A percentile compares a stretch with the other conserved stretches of the same genome.
Evolutionary conservation across 2,797 vertebrate genomes (phyloP).

Genomic region (Allobates femoralis): DNA sequence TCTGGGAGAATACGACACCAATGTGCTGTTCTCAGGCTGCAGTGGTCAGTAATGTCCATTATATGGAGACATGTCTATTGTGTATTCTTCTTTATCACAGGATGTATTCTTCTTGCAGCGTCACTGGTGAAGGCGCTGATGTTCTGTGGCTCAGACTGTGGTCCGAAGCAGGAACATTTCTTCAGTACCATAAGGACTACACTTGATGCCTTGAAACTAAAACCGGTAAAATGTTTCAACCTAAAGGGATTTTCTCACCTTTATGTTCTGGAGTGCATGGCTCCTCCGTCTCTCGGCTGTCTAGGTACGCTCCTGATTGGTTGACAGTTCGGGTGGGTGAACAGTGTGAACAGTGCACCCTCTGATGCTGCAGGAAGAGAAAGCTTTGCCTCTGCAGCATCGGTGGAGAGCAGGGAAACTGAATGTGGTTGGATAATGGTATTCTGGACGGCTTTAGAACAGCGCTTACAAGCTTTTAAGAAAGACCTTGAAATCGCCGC

Average conservation of each 20-base stretch:
- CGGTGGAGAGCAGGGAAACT: no score
- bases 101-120: conserved; percentile 69
- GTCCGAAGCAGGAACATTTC: conserved; percentile 73
- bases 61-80: background rate
- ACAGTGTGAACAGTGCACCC: no score
- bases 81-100: background rate
- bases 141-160: conserved; percentile 67
- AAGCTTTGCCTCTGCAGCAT: no score
- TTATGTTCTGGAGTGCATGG: background rate
- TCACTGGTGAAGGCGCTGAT: conserved; percentile 77
- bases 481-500: no score
- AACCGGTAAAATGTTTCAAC: conserved; percentile 68
- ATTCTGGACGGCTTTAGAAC: no score
- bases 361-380: no score
- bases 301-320: no score
- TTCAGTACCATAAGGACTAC: conserved; percentile 77
- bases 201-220: conserved; percentile 67
- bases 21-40: conserved; percentile 73
- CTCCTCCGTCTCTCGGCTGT: no score
- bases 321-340: no score
- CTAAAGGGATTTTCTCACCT: background rate
- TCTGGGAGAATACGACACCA: conserved; percentile 70
- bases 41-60: conserved; percentile 71
- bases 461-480: no score
- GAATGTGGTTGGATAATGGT: no score